Evolutionary conservation across 35 echinoderm and acorn worm species (phyloP), one percentile per base, ranked within the genome.

Genomic region (Lytechinus variegatus): DNA sequence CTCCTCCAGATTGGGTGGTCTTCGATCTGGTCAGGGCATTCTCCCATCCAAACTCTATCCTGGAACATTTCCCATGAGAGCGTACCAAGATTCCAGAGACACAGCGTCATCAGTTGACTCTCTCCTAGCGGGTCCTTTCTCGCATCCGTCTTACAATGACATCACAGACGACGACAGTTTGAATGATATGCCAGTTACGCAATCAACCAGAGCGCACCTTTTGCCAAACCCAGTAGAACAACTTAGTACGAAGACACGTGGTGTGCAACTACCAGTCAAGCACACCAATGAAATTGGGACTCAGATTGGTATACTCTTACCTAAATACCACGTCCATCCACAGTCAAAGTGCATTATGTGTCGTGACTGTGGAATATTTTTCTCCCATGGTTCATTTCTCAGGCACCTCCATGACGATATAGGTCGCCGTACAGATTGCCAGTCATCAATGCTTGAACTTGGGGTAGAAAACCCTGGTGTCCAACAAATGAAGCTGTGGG

Each of bases 291-390:
- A 33, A 28, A 87, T 53, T 19, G 97, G 97, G 14, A 97, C 97
- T 16, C 97, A 97, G 33, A 54, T 52, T 53, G 97, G 97, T 27
- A 86, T 94, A 12, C 96, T 96, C 21, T 93, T 96, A 33, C 95
- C 94, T 4, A 97, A 96, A 91, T 97, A 97, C 72, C 95, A 94
- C 21, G 44, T 89, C 27, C 71, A 96, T 21, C 16, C 56, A 44
- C 56, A 96, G 55, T 96, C 97, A 7, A 97, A 97, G 71, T 97
- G 97, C 87, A 97, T 97, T 86, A 94, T 92, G 71, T 97, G 97
- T 87, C 89, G 95, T 56, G 97, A 96, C 89, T 97, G 97, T 90
- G 96, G 97, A 9, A 97, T 96, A 14, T 96, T 97, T 79, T 97
- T 96, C 61, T 95, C 97, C 71, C 96, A 92, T 58, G 94, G 95